A percentile compares a stretch with the other conserved stretches of the same genome.
Conservation (phyloP, 2,113 vertebrate genomes). For the Festucalex cinctus region DNA sequence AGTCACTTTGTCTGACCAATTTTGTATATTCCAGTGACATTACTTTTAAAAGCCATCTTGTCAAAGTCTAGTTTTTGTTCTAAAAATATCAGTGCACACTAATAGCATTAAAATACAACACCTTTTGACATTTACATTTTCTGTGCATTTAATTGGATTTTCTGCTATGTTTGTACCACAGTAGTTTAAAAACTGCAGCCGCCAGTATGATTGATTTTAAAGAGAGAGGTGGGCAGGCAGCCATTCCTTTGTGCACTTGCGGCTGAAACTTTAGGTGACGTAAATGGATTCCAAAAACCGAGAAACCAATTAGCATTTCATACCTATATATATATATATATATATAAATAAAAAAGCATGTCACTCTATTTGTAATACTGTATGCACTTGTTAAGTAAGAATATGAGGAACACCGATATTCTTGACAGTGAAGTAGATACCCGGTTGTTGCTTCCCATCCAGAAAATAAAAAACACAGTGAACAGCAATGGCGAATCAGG, state of each 20-base stretch:
- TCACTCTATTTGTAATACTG: no score
- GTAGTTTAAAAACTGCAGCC: conserved; percentile 14
- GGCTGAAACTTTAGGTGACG: not conserved
- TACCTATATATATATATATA: no score
- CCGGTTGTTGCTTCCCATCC: no score
- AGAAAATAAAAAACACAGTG: no score
- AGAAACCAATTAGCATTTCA: not conserved
- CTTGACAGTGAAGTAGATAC: no score
- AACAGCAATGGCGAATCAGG: no score
- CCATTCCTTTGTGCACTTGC: conserved; percentile 21
- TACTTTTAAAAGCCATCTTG: conserved; percentile 26
- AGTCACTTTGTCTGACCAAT: conserved; percentile 55
- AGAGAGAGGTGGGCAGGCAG: conserved; percentile 49
- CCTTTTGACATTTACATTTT: not conserved
- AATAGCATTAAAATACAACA: not conserved
- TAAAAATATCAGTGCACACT: conserved; percentile 5
- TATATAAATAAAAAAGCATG: no score
- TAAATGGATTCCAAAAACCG: not conserved
- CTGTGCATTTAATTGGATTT: not conserved
- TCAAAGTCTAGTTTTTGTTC: not conserved
- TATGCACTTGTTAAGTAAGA: no score
- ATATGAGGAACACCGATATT: no score
- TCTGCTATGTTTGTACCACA: conserved; percentile 9
- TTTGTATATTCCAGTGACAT: conserved; percentile 43
- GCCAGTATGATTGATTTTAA: conserved; percentile 51